Evolutionary conservation across 2,888 invertebrate species (phyloP), one percentile per base, ranked within the genome.

Genomic region (Glomeris marginata): DNA sequence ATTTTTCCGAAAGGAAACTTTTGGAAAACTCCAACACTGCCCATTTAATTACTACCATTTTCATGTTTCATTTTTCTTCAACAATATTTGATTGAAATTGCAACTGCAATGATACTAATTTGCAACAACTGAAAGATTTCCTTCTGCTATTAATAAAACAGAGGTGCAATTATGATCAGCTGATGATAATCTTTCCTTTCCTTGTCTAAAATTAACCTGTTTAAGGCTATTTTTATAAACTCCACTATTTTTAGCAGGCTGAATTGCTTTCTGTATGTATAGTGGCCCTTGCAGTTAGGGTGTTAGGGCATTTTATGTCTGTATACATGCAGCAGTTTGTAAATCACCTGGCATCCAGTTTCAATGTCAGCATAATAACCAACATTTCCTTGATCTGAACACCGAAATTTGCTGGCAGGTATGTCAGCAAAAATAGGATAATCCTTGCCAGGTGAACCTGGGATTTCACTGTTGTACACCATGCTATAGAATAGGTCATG

Each of bases 361-460:
- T 54, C 46, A n/a, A 47, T 35, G 33, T 54, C 54, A 13, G 54
- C 54, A 18, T 54, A 54, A 34, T 54, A 54, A 21, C 54, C 54
- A 13, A 44, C 37, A 35, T 49, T 49, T 34, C 22, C 34, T n/a
- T 49, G 49, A 11, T 54, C 40, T 6, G 43, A 35, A 33, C 54
- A 54, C 1, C 46, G 38, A 28, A 54, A 54, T 22, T 41, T 41
- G 34, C 51, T 52, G 21, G n/a, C 16, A 22, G 53, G 53, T 38
- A 52, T 42, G 16, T 47, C 40, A 20, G 41, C 41, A 33, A 34
- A 47, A 16, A 47, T 50, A 16, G 53, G 53, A 28, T 53, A 53
- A 21, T 53, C 53, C 20, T 37, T 47, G 34, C 42, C 45, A 28
- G 53, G 45, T 41, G 41, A 34, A 38, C 53, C 53, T 18, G 50